These are phyloP conservation scores for Myotis myotis DNA, from an alignment of 2,797 vertebrate genomes.

Conservation along the genomic window DNA sequence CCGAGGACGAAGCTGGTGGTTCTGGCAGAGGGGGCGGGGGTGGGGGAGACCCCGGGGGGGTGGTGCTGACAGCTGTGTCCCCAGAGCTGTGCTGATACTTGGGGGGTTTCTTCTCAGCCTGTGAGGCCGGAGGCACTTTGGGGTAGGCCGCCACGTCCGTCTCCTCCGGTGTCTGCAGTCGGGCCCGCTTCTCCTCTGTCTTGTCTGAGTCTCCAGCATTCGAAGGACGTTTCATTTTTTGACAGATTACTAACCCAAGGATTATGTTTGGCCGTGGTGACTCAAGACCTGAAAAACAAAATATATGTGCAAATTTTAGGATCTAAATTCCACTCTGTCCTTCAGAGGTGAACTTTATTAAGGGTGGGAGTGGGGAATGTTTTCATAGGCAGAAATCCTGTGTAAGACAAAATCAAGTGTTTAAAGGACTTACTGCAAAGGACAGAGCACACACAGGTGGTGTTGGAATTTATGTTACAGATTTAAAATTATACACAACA, in stretches of 20 bases:
- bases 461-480: background rate
- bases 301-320: background rate
- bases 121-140: slow-evolving; percentile 78
- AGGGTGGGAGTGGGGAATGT: fast-evolving
- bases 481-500: fast-evolving
- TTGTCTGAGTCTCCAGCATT: slow-evolving; percentile 84
- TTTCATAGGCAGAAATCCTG: background rate
- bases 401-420: background rate
- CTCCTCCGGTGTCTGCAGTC: slow-evolving; percentile 87
- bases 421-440: background rate
- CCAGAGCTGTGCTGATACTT: slow-evolving; percentile 86
- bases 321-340: background rate
- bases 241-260: slow-evolving; percentile 94
- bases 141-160: slow-evolving; percentile 82
- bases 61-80: slow-evolving; percentile 83
- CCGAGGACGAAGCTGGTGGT: slow-evolving; percentile 75
- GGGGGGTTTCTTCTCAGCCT: slow-evolving; percentile 86
- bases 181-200: slow-evolving; percentile 89
- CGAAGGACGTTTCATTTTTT: slow-evolving; percentile 90
- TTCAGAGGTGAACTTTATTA: background rate
- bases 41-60: slow-evolving; percentile 87
- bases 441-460: background rate
- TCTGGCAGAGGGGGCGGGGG: slow-evolving; percentile 84
- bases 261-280: slow-evolving; percentile 94
- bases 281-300: slow-evolving; percentile 92